phyloP scores from a whole-genome alignment of 1,140 invertebrate genomes.

The Andricus grossulariae region DNA sequence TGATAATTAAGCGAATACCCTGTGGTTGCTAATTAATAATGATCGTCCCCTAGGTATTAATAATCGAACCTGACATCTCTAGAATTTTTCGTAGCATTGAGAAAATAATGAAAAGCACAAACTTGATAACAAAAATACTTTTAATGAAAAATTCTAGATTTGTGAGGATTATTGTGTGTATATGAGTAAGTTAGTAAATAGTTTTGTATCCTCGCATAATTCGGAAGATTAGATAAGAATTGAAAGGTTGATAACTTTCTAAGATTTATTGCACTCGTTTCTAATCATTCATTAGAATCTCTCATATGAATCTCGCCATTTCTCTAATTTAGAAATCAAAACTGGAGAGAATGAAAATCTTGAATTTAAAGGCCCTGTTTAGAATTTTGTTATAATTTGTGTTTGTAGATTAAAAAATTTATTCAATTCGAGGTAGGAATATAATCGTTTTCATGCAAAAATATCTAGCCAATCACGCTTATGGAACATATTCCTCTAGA shows the following conservation, averaged over 20 bases:
- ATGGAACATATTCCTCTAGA: constrained; percentile 9
- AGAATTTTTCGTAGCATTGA: neutral
- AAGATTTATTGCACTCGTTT: neutral
- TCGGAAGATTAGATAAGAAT: neutral
- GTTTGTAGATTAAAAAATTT: neutral
- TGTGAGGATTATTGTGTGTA: constrained; percentile 4
- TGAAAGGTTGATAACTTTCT: neutral
- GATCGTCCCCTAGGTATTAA: constrained; percentile 30
- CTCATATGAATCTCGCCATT: too few species aligned
- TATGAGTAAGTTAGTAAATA: constrained; percentile 5
- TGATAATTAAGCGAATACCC: neutral
- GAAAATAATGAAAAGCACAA: neutral
- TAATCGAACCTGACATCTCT: constrained; percentile 9
- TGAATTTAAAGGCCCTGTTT: too few species aligned
- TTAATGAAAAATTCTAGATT: constrained; percentile 7
- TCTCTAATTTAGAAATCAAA: too few species aligned
- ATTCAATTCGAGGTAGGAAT: neutral
- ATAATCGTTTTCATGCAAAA: constrained; percentile 13
- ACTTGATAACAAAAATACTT: too few species aligned
- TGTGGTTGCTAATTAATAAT: constrained; percentile 13
- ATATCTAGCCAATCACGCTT: constrained; percentile 20
- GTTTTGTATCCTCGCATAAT: constrained; percentile 26
- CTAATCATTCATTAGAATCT: neutral
- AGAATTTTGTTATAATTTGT: neutral
- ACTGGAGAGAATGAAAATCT: too few species aligned